Conservation (phyloP, 2,113 vertebrate species). For the Lamprotornis superbus region DNA sequence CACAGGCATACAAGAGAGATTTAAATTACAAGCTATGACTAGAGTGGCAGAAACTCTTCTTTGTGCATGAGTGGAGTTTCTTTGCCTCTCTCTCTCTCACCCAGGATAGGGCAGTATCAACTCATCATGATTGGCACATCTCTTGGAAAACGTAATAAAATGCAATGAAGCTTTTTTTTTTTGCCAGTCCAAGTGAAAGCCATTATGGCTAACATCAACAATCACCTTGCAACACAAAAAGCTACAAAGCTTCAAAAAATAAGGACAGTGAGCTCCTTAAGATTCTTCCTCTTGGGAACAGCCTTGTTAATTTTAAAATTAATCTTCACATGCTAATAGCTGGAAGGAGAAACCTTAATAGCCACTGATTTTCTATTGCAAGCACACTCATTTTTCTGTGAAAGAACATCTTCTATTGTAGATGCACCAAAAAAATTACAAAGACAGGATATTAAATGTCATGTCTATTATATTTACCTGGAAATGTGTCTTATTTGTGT, state of each 20-base stretch:
- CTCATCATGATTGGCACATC: not conserved
- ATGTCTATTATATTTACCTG: not conserved
- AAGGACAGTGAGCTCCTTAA: not conserved
- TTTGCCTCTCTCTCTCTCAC: not conserved
- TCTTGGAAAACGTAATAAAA: not conserved
- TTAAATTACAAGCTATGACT: not conserved
- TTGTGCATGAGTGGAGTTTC: not conserved
- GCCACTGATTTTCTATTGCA: not conserved
- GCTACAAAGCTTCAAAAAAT: not conserved
- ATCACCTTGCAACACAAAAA: not conserved
- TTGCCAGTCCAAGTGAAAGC: not conserved
- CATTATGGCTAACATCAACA: not conserved
- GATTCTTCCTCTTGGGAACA: not conserved
- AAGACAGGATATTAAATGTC: not conserved
- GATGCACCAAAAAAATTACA: not conserved
- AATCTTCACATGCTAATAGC: not conserved
- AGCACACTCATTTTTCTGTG: not conserved
- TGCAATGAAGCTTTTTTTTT: not conserved
- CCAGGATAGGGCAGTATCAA: not conserved
- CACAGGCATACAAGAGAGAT: fast-evolving
- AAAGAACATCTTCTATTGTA: not conserved
- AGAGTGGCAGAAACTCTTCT: not conserved
- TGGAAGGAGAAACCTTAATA: not conserved
- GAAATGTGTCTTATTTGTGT: not conserved
- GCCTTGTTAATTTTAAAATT: not conserved